Evolutionary conservation across 2,888 invertebrate genomes (phyloP), one percentile per base, ranked within the genome.

Genomic region (Scaptomyza tumidula): DNA sequence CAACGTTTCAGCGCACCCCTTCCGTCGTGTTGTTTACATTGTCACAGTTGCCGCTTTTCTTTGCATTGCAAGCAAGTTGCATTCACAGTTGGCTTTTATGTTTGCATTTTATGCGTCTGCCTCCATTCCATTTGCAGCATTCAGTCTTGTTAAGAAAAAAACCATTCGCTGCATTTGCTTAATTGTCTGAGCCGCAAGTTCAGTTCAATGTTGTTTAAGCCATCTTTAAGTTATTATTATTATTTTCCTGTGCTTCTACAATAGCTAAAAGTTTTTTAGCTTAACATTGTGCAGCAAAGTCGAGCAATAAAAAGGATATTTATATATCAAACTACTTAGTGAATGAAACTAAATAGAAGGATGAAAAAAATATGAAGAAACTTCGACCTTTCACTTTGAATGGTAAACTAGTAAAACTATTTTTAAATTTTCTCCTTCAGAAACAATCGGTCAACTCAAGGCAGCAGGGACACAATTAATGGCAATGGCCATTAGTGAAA

Each of bases 11-110:
- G 4, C 14, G n/a, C n/a, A n/a, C 7, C 13, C 24, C 45, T 66
- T 82, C 88, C 68, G 83, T 74, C 24, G 57, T 74, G 87, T 84
- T 83, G 83, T 86, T 83, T 83, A 83, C 83, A 88, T 88, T 83
- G 83, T 83, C 83, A 88, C 83, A 88, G 83, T 83, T 83, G 88
- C 78, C 78, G 85, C 84, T 86, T 86, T 86, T 86, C 68, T 79
- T 82, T 67, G 62, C 82, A 67, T 67, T 71, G 82, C 35, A 75
- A 33, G 82, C 39, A 75, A 82, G 55, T 82, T 80, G 88, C 88
- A 88, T 88, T 84, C 87, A 65, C 84, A 86, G 80, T 86, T 83
- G 67, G 78, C 64, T 77, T 68, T 86, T 77, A 79, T 79, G 82
- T 75, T 78, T 75, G 78, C 78, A 70, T 80, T 83, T 86, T 80